These are phyloP conservation scores for Leucosticte australis DNA, from an alignment of 2,113 vertebrate genomes.

Conservation along the genomic window DNA sequence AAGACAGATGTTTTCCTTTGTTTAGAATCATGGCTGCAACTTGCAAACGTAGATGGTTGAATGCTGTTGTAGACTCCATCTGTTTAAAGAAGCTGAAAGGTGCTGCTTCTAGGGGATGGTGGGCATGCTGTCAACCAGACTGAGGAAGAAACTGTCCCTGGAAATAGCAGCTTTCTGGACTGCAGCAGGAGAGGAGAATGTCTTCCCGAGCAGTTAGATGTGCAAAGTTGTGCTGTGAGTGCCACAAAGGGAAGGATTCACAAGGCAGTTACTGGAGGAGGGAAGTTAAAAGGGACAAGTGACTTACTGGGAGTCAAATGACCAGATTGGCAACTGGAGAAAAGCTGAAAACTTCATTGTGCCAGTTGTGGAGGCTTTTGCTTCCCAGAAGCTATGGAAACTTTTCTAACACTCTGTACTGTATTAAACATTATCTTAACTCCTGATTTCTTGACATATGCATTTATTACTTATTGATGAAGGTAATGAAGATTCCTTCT, in stretches of 20 bases:
- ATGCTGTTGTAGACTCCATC: not conserved
- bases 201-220: not conserved
- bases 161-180: not conserved
- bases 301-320: not conserved
- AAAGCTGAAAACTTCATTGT: not conserved
- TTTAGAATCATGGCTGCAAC: not conserved
- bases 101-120: not conserved
- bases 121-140: not conserved
- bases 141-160: not conserved
- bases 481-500: not conserved
- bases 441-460: not conserved
- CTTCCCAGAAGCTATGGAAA: not conserved
- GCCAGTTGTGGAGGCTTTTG: not conserved
- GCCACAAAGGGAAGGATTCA: not conserved
- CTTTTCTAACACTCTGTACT: not conserved
- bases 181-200: not conserved
- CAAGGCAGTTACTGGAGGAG: not conserved
- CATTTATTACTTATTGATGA: not conserved
- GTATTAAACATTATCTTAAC: not conserved
- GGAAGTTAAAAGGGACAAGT: not conserved
- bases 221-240: not conserved
- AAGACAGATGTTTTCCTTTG: not conserved
- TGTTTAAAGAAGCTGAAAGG: not conserved
- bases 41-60: not conserved
- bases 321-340: not conserved